A percentile compares a stretch with the other conserved stretches of the same genome.
These are phyloP conservation scores for Thunnus thynnus DNA, from an alignment of 2,113 vertebrate genomes.

Conservation along the genomic window DNA sequence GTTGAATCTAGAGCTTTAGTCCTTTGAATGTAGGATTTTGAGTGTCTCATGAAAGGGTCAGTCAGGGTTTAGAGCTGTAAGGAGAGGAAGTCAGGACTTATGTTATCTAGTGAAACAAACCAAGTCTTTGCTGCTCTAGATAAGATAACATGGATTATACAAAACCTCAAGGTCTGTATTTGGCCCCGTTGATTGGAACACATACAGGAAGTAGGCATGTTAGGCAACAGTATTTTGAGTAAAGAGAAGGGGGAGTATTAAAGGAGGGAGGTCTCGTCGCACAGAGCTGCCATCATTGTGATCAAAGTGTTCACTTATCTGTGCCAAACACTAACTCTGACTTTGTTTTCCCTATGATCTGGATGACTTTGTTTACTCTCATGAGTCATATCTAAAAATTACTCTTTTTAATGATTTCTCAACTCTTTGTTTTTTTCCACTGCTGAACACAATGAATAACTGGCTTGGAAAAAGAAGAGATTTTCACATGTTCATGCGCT, in stretches of 20 bases:
- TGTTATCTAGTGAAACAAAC: constrained; percentile 75
- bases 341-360: constrained; percentile 51
- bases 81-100: constrained; percentile 71
- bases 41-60: constrained; percentile 57
- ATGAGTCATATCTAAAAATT: constrained; percentile 53
- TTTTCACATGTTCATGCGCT: constrained; percentile 33
- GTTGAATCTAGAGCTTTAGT: neutral
- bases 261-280: constrained; percentile 51
- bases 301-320: constrained; percentile 78
- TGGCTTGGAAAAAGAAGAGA: constrained; percentile 2
- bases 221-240: constrained; percentile 39
- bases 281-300: constrained; percentile 52
- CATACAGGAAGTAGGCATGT: constrained; percentile 63
- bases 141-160: constrained; percentile 75
- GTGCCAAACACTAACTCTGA: constrained; percentile 51
- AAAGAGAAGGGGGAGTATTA: constrained; percentile 28
- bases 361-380: constrained; percentile 66
- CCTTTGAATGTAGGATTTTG: constrained; percentile 20
- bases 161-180: constrained; percentile 47
- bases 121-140: constrained; percentile 66
- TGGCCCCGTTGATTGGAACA: constrained; percentile 54
- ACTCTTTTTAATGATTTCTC: constrained; percentile 42
- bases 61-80: constrained; percentile 51
- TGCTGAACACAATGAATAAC: constrained; percentile 40
- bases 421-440: constrained; percentile 8